phyloP scores from a whole-genome alignment of 2,113 vertebrate species.

The Butorides virescens region DNA sequence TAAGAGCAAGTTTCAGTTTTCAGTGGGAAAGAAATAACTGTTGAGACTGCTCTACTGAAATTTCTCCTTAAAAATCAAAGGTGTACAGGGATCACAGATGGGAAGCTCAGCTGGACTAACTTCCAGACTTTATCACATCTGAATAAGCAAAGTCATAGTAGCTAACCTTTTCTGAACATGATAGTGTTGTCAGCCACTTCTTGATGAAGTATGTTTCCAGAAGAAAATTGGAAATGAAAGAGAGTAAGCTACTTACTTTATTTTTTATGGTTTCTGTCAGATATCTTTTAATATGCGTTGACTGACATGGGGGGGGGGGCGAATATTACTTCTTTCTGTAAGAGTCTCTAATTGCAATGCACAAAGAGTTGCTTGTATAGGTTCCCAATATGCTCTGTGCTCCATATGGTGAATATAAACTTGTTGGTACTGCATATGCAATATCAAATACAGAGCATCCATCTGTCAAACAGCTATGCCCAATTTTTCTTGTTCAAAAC shows the following conservation, averaged over 20 bases:
- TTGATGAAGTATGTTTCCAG: slow-evolving; percentile 10
- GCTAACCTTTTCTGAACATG: not conserved
- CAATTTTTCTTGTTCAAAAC: slow-evolving; percentile 9
- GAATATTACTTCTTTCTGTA: not conserved
- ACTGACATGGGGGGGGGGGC: not conserved
- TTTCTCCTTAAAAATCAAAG: slow-evolving; percentile 26
- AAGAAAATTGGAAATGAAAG: slow-evolving; percentile 26
- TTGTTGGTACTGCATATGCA: slow-evolving; percentile 35
- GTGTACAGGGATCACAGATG: not conserved
- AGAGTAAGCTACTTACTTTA: not conserved
- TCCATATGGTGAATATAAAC: slow-evolving; percentile 21
- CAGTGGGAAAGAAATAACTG: slow-evolving; percentile 66
- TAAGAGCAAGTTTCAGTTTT: slow-evolving; percentile 81
- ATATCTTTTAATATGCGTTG: not conserved
- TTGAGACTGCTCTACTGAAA: slow-evolving; percentile 35
- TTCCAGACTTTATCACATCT: slow-evolving; percentile 28
- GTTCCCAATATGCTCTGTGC: not conserved
- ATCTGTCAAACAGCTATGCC: not conserved
- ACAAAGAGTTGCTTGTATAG: slow-evolving; percentile 13
- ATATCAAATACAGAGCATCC: slow-evolving; percentile 33
- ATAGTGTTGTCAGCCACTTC: slow-evolving; percentile 18
- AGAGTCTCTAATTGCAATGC: not conserved
- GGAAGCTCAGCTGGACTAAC: slow-evolving; percentile 50
- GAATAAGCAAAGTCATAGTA: slow-evolving; percentile 17
- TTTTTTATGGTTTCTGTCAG: slow-evolving; percentile 6